Base-by-base conservation (phyloP, 2,888 invertebrate genomes). In the Drosophila nr. medialis region DNA sequence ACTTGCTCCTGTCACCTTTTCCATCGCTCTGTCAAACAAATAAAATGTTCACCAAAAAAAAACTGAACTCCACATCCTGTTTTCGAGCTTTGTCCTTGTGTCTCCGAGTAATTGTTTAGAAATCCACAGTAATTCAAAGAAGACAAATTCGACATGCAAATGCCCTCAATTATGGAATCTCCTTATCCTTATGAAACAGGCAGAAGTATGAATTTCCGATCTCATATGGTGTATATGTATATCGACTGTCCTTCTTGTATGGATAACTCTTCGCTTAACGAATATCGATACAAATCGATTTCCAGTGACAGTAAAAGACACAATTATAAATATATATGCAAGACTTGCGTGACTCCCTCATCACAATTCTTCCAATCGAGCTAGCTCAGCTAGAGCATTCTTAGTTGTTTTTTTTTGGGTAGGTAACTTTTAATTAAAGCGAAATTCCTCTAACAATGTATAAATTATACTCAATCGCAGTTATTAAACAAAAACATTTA, bases 11-110 rank as follows among this genome's bases (percentile, higher is more conserved):
- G 42, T 21, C 42, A 11, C 21, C 11, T 21, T 21, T 42, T 42
- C 42, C 42, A 2, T 42, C 21, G 5, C 15, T 27, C 27, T 8
- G 18, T 4, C 62, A 64, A 63, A 49, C 59, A 59, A 77, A 77
- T 77, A 72, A 77, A 76, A 64, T 68, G 40, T 72, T 68, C 53
- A 53, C 24, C 59, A 56, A 72, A 69, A 34, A 15, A 21, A 34
- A 29, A 42, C 34, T 21, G 13, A 21, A 29, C 42, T 58, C 3
- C n/a, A 13, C 18, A 34, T 48, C 11, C 34, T 34, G 13, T 53
- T 66, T 24, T 10, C 10, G 7, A 30, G 8, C n/a, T 29, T 34
- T 36, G 24, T 7, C 36, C 42, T 42, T 30, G 36, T 29, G 27
- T 27, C 6, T 2, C 38, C 8, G 10, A 21, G 6, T 13, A 21